Evolutionary conservation across 2,888 invertebrate species (phyloP).

Genomic region (Hemicrepidius hirtus): DNA sequence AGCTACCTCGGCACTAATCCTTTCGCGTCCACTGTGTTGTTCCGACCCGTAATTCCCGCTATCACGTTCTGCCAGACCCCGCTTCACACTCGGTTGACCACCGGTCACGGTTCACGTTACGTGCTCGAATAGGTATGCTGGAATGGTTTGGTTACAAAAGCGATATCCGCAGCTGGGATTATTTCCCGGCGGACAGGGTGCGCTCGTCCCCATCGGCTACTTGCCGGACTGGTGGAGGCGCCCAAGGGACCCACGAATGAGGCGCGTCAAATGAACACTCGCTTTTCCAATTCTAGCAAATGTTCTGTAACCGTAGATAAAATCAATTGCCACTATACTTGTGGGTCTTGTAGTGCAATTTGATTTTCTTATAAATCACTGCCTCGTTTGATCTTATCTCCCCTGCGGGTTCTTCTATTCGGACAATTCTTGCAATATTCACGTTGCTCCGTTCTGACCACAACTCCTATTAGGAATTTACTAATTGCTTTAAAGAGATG

Average conservation of each 20-base stretch:
- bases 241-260: conserved; percentile 54
- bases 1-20: conserved; percentile 65
- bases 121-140: conserved; percentile 64
- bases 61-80: conserved; percentile 69
- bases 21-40: conserved; percentile 69
- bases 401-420: conserved; percentile 44
- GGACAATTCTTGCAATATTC: background rate
- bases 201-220: conserved; percentile 57
- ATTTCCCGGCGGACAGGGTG: conserved; percentile 55
- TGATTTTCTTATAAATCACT: conserved; percentile 64
- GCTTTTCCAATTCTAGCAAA: conserved; percentile 65
- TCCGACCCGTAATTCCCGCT: conserved; percentile 71
- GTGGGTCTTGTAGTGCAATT: conserved; percentile 61
- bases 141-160: conserved; percentile 58
- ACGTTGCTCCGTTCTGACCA: conserved; percentile 18
- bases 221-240: conserved; percentile 53
- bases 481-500: conserved; percentile 57
- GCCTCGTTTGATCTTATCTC: conserved; percentile 58
- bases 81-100: conserved; percentile 67
- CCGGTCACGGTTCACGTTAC: conserved; percentile 63
- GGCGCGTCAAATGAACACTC: conserved; percentile 61
- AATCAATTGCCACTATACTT: conserved; percentile 66
- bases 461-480: conserved; percentile 54
- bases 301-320: conserved; percentile 65
- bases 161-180: conserved; percentile 52